A percentile compares a stretch with the other conserved stretches of the same genome.
phyloP scores from a whole-genome alignment of 2,113 vertebrate species.

The Pristiophorus japonicus region DNA sequence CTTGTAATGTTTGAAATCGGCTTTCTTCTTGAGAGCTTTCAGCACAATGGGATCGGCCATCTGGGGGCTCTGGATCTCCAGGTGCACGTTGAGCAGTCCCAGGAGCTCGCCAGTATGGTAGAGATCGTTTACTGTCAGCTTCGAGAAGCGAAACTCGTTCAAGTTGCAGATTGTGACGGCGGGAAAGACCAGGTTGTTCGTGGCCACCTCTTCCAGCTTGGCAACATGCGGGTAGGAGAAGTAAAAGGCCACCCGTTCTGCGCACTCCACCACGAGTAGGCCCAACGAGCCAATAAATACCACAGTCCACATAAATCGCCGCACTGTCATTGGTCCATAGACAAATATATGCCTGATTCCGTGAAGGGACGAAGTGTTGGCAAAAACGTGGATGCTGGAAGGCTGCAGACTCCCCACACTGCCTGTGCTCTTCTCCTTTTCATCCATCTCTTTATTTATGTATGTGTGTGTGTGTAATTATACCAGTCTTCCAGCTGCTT shows the following conservation, averaged over 20 bases:
- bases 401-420: constrained; percentile 75
- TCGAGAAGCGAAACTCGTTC: constrained; percentile 85
- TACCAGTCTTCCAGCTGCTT: constrained; percentile 28
- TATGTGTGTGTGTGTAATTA: background rate
- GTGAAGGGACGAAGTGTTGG: constrained; percentile 82
- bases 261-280: constrained; percentile 81
- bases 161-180: constrained; percentile 94
- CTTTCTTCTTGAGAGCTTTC: constrained; percentile 70
- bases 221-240: constrained; percentile 93
- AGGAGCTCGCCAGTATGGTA: constrained; percentile 93
- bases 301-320: constrained; percentile 82
- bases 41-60: constrained; percentile 81
- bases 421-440: constrained; percentile 84
- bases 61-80: constrained; percentile 80
- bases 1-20: constrained; percentile 88
- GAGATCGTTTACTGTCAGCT: constrained; percentile 86
- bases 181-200: constrained; percentile 84
- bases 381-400: constrained; percentile 83
- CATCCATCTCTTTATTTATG: constrained; percentile 67
- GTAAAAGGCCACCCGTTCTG: constrained; percentile 85
- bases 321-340: constrained; percentile 69
- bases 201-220: constrained; percentile 85
- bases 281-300: constrained; percentile 81
- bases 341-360: constrained; percentile 88
- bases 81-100: constrained; percentile 84